Conservation (phyloP, 2,888 invertebrate species). For the Phanerotoma sp. region DNA sequence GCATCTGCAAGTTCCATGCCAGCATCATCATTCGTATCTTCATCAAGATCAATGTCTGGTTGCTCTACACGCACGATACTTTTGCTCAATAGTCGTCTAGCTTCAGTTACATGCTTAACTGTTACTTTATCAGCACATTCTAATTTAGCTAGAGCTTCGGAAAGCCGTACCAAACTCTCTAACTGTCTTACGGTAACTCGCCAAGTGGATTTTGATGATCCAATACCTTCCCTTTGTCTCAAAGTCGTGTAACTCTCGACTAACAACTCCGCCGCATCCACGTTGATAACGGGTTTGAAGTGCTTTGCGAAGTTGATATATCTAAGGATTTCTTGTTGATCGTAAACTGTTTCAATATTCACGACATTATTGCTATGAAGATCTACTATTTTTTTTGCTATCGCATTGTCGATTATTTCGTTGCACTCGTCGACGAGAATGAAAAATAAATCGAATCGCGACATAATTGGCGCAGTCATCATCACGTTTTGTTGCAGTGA, state of each 20-base stretch:
- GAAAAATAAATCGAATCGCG: slow-evolving; percentile 97
- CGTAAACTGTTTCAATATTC: slow-evolving; percentile 77
- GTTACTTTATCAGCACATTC: slow-evolving; percentile 91
- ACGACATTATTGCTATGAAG: slow-evolving; percentile 86
- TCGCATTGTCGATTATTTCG: slow-evolving; percentile 94
- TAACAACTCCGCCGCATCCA: slow-evolving; percentile 80
- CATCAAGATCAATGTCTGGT: slow-evolving; percentile 92
- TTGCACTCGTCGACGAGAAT: slow-evolving; percentile 97
- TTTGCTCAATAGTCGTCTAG: slow-evolving; percentile 87
- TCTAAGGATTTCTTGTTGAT: slow-evolving; percentile 85
- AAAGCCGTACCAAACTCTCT: slow-evolving; percentile 92
- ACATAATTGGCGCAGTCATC: slow-evolving; percentile 97
- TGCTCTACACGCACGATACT: slow-evolving; percentile 97
- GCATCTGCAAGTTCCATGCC: slow-evolving; percentile 62
- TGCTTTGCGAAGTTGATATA: slow-evolving; percentile 97
- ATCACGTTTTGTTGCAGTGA: slow-evolving; percentile 93
- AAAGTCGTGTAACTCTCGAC: slow-evolving; percentile 87
- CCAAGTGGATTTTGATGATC: slow-evolving; percentile 78
- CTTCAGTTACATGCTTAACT: slow-evolving; percentile 87
- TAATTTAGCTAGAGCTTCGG: slow-evolving; percentile 96
- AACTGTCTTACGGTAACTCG: slow-evolving; percentile 95
- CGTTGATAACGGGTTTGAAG: slow-evolving; percentile 85
- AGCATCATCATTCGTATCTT: slow-evolving; percentile 63
- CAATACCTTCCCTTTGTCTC: slow-evolving; percentile 78
- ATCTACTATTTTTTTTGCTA: slow-evolving; percentile 94